These are phyloP conservation scores for Cheilosia impressa DNA, from an alignment of 2,888 invertebrate genomes.

Conservation along the genomic window DNA sequence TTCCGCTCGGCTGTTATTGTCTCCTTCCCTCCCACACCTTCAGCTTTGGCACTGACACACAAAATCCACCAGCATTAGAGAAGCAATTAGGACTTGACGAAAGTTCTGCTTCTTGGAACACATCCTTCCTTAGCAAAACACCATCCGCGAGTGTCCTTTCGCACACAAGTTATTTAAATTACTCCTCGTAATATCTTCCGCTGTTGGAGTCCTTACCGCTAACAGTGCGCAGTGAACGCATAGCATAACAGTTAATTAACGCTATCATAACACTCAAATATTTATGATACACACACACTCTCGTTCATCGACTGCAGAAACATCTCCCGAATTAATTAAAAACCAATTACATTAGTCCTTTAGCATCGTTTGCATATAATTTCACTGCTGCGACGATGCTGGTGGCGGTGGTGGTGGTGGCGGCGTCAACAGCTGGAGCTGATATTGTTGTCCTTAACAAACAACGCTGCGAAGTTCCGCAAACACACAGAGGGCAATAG, in stretches of 20 bases:
- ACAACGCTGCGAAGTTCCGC: slow-evolving; percentile 41
- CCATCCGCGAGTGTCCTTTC: slow-evolving; percentile 9
- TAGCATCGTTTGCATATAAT: slow-evolving; percentile 73
- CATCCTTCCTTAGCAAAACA: not conserved
- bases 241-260: slow-evolving; percentile 73
- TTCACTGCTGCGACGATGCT: slow-evolving; percentile 25
- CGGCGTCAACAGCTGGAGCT: slow-evolving; percentile 40
- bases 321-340: slow-evolving; percentile 73
- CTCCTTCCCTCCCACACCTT: not conserved
- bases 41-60: not conserved
- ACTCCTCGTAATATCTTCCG: slow-evolving; percentile 56
- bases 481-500: slow-evolving; percentile 44
- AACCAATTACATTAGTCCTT: slow-evolving; percentile 74
- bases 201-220: slow-evolving; percentile 37
- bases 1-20: slow-evolving; percentile 1
- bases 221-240: slow-evolving; percentile 44
- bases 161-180: slow-evolving; percentile 60
- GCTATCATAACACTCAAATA: slow-evolving; percentile 73
- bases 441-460: slow-evolving; percentile 56
- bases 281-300: slow-evolving; percentile 57
- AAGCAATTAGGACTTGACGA: slow-evolving; percentile 61
- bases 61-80: slow-evolving; percentile 41
- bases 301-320: slow-evolving; percentile 1
- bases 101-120: slow-evolving; percentile 11
- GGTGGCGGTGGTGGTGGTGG: not conserved